A percentile compares a stretch with the other conserved stretches of the same genome.
Evolutionary conservation across 2,113 vertebrate genomes (phyloP).

Genomic region (Engraulis encrasicolus): DNA sequence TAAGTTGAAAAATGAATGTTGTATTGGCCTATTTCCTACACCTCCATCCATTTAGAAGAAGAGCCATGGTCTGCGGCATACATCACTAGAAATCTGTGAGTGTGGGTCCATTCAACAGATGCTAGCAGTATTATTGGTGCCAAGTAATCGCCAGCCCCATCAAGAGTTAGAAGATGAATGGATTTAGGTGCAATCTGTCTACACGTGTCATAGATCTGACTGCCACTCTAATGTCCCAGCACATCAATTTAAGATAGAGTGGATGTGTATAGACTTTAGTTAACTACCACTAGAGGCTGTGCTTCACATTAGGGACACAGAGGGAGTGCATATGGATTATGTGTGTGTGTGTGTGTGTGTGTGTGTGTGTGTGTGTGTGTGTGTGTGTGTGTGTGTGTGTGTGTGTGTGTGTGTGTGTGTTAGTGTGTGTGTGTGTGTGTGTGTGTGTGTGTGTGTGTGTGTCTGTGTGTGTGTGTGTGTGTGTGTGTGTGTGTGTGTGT

Average conservation of each 20-base stretch:
- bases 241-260: background rate
- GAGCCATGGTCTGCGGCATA: too few species aligned
- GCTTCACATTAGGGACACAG: background rate
- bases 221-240: background rate
- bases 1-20: too few species aligned
- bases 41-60: too few species aligned
- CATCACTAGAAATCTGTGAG: too few species aligned
- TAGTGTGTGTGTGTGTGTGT: too few species aligned
- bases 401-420: background rate
- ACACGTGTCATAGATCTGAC: background rate
- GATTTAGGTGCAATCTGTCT: background rate
- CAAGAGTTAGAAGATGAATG: background rate
- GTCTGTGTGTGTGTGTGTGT: background rate
- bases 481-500: background rate
- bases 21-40: too few species aligned
- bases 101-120: too few species aligned
- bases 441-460: background rate
- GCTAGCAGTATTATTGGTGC: background rate
- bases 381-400: too few species aligned
- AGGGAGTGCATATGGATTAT: background rate
- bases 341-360: too few species aligned
- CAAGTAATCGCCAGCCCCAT: background rate
- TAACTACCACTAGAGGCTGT: background rate
- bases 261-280: background rate
- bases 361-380: too few species aligned